These are phyloP conservation scores for Cercopithecus mitis DNA, from an alignment of 2,797 vertebrate species.

Conservation along the genomic window DNA sequence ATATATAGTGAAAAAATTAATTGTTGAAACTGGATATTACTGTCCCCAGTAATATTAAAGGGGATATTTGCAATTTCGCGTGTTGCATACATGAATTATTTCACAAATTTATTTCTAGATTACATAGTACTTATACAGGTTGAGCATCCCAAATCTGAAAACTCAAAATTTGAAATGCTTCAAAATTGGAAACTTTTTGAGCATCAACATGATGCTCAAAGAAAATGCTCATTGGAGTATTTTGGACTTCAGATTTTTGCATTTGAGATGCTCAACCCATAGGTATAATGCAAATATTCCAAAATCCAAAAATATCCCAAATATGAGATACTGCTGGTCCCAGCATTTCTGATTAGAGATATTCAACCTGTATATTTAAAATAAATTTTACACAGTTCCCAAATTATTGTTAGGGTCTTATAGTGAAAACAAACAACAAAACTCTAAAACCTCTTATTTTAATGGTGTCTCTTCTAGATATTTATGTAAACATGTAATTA, in stretches of 20 bases:
- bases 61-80: conserved; percentile 22
- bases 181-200: not conserved
- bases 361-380: not conserved
- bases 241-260: not conserved
- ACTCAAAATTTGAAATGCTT: not conserved
- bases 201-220: not conserved
- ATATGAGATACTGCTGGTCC: not conserved
- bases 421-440: conserved; percentile 22
- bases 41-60: not conserved
- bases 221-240: not conserved
- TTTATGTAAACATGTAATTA: not conserved
- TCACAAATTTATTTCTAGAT: conserved; percentile 57
- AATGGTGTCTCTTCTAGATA: conserved; percentile 32
- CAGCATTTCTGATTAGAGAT: not conserved
- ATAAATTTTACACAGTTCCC: conserved; percentile 22
- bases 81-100: conserved; percentile 16
- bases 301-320: not conserved
- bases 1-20: not conserved
- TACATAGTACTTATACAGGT: not conserved
- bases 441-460: conserved; percentile 22
- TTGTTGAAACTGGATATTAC: conserved; percentile 39
- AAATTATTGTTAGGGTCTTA: not conserved
- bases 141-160: not conserved
- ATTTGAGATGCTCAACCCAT: not conserved
- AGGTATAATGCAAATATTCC: not conserved